A percentile compares a stretch with the other conserved stretches of the same genome.
Conservation (phyloP, 2,888 invertebrate genomes). For the Stenoptilia bipunctidactyla region DNA sequence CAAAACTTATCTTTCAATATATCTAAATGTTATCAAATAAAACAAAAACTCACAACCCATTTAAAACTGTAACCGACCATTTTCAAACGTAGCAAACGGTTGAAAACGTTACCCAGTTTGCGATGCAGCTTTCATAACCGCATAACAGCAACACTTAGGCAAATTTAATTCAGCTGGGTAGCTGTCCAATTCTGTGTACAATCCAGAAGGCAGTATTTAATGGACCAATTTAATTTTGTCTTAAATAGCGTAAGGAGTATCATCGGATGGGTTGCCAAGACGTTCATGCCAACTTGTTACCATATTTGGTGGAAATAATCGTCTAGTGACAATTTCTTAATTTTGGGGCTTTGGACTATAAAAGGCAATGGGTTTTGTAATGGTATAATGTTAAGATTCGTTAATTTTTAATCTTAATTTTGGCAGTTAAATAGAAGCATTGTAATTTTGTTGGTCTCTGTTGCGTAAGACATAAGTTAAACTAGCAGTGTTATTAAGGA, state of each 20-base stretch:
- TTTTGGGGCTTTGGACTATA: neutral
- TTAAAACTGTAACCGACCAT: neutral
- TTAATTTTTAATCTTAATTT: too few relatives aligned
- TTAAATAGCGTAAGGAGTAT: constrained; percentile 2
- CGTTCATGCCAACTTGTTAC: constrained; percentile 21
- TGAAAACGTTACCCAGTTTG: too few relatives aligned
- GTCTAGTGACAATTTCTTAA: neutral
- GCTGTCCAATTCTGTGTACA: neutral
- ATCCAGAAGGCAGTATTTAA: neutral
- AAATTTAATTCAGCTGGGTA: neutral
- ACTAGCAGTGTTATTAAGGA: too few relatives aligned
- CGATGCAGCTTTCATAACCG: neutral
- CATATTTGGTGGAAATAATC: constrained; percentile 8
- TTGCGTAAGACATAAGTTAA: too few relatives aligned
- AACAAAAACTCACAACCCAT: too few relatives aligned
- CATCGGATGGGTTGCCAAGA: constrained; percentile 20
- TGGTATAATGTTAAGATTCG: too few relatives aligned
- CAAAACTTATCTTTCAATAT: too few relatives aligned
- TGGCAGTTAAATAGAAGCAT: too few relatives aligned
- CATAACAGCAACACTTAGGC: neutral
- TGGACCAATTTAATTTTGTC: constrained; percentile 1
- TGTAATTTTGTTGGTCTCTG: too few relatives aligned
- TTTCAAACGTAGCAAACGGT: neutral
- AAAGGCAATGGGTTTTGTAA: too few relatives aligned
- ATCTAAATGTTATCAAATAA: too few relatives aligned